Conservation (phyloP, 2,888 invertebrate genomes). For the Anaspis maculata region DNA sequence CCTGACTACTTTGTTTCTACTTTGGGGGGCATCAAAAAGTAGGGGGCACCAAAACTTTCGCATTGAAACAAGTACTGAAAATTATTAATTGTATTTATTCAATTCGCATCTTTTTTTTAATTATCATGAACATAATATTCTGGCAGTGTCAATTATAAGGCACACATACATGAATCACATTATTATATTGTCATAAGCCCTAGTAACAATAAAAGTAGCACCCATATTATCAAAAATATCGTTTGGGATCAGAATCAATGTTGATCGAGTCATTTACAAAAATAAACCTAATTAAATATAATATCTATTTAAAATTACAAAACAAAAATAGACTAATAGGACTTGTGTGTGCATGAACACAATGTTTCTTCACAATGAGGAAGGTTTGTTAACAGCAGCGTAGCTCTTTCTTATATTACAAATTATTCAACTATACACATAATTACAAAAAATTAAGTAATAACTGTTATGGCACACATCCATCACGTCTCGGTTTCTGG, state of each 20-base stretch:
- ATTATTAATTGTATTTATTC: no score
- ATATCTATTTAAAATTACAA: no score
- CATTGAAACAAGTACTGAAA: no score
- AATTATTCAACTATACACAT: conserved; percentile 17
- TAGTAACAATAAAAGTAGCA: conserved; percentile 10
- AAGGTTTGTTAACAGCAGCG: no score
- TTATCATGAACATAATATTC: no score
- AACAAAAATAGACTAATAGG: conserved; percentile 9
- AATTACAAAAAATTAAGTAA: conserved; percentile 14
- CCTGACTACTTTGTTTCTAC: no score
- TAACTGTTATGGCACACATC: conserved; percentile 14
- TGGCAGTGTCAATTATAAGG: no score
- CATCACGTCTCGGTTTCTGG: conserved; percentile 8
- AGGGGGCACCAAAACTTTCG: no score
- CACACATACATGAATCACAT: conserved; percentile 10
- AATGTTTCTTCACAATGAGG: conserved; percentile 5
- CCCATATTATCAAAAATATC: conserved; percentile 3
- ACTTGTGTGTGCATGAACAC: conserved; percentile 8
- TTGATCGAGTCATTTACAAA: conserved; percentile 4
- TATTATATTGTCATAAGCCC: conserved; percentile 7
- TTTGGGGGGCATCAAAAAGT: no score
- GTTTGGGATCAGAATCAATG: conserved; percentile 3
- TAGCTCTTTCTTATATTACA: conserved; percentile 1
- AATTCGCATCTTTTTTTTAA: no score
- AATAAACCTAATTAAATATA: no score